Evolutionary conservation across 2,113 vertebrate genomes (phyloP).

Genomic region (Myrmophylax atrothorax): DNA sequence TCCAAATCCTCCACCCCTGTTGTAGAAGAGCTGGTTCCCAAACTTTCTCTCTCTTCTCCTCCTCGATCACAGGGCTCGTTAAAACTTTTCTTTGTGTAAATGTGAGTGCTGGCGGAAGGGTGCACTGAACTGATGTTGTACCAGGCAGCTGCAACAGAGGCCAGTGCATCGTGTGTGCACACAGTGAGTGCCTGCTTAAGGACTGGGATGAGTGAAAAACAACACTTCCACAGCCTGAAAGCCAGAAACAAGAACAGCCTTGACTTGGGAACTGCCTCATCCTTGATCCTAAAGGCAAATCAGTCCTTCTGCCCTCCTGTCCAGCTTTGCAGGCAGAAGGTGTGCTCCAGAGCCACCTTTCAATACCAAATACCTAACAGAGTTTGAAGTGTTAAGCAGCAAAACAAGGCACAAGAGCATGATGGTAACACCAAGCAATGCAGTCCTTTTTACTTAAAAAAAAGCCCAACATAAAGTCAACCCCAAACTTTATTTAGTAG

Average conservation of each 20-base stretch:
- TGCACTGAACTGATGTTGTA: background rate
- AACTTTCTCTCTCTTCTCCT: background rate
- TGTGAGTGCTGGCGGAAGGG: background rate
- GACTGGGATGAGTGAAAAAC: background rate
- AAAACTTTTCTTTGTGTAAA: background rate
- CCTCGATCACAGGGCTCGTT: accelerated
- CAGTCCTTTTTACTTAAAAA: background rate
- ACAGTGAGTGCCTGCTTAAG: background rate
- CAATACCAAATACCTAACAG: background rate
- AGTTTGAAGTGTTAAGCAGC: background rate
- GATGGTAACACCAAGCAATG: background rate
- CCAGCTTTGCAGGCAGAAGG: background rate
- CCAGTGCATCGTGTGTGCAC: background rate
- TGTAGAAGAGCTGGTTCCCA: background rate
- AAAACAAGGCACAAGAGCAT: background rate
- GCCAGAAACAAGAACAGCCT: background rate
- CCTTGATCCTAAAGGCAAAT: background rate
- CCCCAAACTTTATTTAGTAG: constrained; percentile 70
- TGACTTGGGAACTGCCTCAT: background rate
- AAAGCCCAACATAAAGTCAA: background rate
- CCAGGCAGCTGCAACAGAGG: background rate
- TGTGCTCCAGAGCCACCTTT: background rate
- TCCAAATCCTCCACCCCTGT: accelerated
- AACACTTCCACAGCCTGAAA: background rate
- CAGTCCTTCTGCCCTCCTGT: background rate